Evolutionary conservation across 2,113 vertebrate genomes (phyloP).

Genomic region (Brachyistius frenatus): DNA sequence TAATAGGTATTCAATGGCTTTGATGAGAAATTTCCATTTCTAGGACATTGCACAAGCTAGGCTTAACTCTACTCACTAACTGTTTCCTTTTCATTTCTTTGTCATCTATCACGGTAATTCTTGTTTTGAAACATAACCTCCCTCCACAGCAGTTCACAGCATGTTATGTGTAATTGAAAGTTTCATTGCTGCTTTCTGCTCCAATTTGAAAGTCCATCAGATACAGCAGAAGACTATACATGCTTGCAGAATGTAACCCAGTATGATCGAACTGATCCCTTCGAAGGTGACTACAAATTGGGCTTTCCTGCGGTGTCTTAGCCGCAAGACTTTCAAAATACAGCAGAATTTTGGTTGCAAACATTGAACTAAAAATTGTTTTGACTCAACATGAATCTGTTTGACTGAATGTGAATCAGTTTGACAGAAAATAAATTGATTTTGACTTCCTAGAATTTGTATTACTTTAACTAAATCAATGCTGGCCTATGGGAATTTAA

Average conservation of each 20-base stretch:
- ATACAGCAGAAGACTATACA: neutral
- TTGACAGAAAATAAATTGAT: neutral
- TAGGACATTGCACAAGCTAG: neutral
- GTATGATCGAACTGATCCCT: conserved; percentile 31
- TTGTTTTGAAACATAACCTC: conserved; percentile 8
- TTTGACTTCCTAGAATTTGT: neutral
- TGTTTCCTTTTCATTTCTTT: neutral
- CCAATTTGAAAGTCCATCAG: conserved; percentile 11
- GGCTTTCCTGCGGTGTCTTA: neutral
- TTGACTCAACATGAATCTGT: conserved; percentile 20
- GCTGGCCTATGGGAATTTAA: conserved; percentile 1
- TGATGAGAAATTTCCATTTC: neutral
- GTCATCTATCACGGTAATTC: neutral
- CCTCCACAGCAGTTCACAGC: conserved; percentile 3
- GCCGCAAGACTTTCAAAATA: conserved; percentile 13
- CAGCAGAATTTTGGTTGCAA: neutral
- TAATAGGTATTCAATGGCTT: neutral
- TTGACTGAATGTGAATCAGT: conserved; percentile 4
- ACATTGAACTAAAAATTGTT: neutral
- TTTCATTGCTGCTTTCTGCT: conserved; percentile 10
- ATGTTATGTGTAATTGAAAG: conserved; percentile 25
- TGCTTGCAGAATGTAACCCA: neutral
- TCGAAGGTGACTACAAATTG: conserved; percentile 25
- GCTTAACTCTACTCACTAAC: neutral
- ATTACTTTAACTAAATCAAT: conserved; percentile 13